These are phyloP conservation scores for Phylloscopus collybita DNA, from an alignment of 2,797 vertebrate genomes.

Conservation along the genomic window DNA sequence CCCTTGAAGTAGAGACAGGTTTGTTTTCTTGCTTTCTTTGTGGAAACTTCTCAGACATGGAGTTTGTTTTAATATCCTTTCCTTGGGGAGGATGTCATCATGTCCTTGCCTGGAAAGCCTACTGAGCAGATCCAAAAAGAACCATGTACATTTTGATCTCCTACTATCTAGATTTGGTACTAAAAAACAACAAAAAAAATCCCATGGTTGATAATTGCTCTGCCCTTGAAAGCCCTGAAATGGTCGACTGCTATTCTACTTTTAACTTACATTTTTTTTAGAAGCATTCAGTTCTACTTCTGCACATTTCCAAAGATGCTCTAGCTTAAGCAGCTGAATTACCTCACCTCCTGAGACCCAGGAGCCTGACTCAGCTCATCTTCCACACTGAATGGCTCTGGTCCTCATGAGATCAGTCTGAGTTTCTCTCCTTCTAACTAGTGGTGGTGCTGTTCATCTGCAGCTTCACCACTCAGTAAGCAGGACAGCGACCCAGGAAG, in stretches of 20 bases:
- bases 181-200: background rate
- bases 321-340: background rate
- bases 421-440: background rate
- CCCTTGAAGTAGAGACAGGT: background rate
- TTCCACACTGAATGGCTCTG: background rate
- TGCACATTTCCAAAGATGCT: background rate
- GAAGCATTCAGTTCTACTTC: background rate
- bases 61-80: background rate
- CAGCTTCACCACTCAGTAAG: background rate
- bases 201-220: background rate
- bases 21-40: background rate
- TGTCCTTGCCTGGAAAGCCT: background rate
- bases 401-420: background rate
- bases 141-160: background rate
- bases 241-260: background rate
- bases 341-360: background rate
- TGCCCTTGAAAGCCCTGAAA: background rate
- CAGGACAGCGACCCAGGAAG: background rate
- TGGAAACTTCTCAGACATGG: background rate
- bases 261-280: background rate
- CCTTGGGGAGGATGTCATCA: background rate
- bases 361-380: background rate
- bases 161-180: background rate
- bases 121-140: background rate
- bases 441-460: constrained; percentile 21